These are phyloP conservation scores for Onychorhynchus coronatus DNA, from an alignment of 2,113 vertebrate species.

Conservation along the genomic window DNA sequence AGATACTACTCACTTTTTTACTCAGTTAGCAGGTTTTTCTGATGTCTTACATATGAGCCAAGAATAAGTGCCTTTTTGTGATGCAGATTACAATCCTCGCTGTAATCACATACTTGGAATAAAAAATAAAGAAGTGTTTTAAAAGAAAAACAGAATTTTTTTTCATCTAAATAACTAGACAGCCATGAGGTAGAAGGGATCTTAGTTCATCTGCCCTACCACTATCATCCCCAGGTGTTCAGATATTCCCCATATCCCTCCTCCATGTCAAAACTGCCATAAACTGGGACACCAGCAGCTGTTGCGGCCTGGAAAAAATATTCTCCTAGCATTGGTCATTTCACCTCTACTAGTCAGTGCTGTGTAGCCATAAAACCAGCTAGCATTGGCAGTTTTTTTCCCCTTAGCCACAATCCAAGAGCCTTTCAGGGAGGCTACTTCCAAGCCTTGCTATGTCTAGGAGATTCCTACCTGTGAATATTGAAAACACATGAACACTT, in stretches of 20 bases:
- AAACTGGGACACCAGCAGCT: not conserved
- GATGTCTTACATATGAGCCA: not conserved
- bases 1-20: not conserved
- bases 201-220: not conserved
- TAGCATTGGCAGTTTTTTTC: not conserved
- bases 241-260: not conserved
- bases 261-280: not conserved
- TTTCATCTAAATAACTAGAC: not conserved
- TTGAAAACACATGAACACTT: not conserved
- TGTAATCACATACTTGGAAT: not conserved
- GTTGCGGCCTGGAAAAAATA: not conserved
- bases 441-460: not conserved
- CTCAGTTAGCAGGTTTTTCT: not conserved
- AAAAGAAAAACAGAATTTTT: not conserved
- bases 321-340: not conserved
- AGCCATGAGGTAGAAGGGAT: not conserved
- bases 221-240: not conserved
- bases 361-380: not conserved
- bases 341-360: not conserved
- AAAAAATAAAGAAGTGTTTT: not conserved
- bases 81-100: not conserved
- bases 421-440: not conserved
- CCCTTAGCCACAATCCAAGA: not conserved
- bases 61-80: not conserved
- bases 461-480: not conserved